Conservation (phyloP, 2,888 invertebrate species). For the Agrotis exclamationis region DNA sequence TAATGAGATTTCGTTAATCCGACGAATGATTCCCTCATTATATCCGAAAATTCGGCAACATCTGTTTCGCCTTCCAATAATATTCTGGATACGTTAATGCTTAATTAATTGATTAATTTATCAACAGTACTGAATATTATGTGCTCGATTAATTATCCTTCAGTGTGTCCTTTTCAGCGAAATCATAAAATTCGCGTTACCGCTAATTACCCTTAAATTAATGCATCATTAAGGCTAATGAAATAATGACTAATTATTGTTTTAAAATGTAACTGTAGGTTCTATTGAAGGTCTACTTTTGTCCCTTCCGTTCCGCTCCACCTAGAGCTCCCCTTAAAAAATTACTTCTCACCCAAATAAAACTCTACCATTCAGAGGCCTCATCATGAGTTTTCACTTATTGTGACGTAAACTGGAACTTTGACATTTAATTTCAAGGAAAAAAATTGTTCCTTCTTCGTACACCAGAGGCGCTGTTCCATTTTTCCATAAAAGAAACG, state of each 20-base stretch:
- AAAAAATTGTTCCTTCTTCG: no score
- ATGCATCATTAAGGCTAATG: neutral
- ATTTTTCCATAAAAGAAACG: no score
- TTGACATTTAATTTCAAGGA: no score
- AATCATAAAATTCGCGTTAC: conserved; percentile 2
- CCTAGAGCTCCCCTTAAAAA: no score
- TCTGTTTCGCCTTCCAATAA: conserved; percentile 14
- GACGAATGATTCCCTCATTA: conserved; percentile 34
- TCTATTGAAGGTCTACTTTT: neutral
- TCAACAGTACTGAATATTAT: neutral
- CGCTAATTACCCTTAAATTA: neutral
- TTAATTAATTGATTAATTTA: conserved; percentile 34
- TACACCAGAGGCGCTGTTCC: no score
- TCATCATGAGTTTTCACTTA: no score
- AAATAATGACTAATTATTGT: neutral
- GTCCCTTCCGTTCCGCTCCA: no score
- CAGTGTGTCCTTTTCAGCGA: conserved; percentile 1
- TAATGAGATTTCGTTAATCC: conserved; percentile 25
- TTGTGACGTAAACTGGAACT: no score
- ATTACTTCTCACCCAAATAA: no score
- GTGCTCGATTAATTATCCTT: conserved; percentile 35
- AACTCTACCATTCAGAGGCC: no score
- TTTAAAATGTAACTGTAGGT: neutral
- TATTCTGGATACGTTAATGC: conserved; percentile 13
- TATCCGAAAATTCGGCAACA: conserved; percentile 19